Conservation (phyloP, 1,140 invertebrate species). For the Plodia interpunctella region DNA sequence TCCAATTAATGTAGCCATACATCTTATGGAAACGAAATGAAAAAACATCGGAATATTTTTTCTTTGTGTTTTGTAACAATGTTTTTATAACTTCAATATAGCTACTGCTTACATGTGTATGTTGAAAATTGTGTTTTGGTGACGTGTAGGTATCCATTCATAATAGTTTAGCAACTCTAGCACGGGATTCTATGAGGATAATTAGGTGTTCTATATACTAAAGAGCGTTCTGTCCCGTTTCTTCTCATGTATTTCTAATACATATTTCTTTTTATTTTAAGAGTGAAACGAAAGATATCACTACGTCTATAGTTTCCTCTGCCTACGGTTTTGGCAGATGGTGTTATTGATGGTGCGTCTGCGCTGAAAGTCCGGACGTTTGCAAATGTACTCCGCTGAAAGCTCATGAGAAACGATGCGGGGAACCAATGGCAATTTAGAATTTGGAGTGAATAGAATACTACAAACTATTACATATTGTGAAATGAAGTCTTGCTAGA, state of each 20-base stretch:
- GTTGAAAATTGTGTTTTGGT: neutral
- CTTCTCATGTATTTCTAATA: too few species aligned
- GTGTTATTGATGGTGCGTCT: neutral
- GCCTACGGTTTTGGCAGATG: neutral
- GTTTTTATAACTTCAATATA: neutral
- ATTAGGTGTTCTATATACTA: too few species aligned
- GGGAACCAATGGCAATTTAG: neutral
- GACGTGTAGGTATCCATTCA: neutral
- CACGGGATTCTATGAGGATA: too few species aligned
- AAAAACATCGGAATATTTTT: conserved; percentile 2
- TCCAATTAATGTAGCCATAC: conserved; percentile 19
- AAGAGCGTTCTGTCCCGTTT: too few species aligned
- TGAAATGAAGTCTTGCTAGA: too few species aligned
- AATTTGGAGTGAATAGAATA: too few species aligned
- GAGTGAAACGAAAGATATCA: too few species aligned
- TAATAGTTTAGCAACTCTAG: too few species aligned
- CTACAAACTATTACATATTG: too few species aligned
- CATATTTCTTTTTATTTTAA: too few species aligned
- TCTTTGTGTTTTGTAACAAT: neutral
- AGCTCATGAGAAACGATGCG: neutral
- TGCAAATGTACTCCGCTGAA: neutral
- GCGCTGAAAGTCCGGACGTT: neutral
- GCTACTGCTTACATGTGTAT: neutral
- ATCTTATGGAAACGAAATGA: conserved; percentile 14
- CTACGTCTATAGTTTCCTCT: too few species aligned